Base-by-base conservation (phyloP, 2,888 invertebrate genomes). In the Fissipunctia ypsillon region DNA sequence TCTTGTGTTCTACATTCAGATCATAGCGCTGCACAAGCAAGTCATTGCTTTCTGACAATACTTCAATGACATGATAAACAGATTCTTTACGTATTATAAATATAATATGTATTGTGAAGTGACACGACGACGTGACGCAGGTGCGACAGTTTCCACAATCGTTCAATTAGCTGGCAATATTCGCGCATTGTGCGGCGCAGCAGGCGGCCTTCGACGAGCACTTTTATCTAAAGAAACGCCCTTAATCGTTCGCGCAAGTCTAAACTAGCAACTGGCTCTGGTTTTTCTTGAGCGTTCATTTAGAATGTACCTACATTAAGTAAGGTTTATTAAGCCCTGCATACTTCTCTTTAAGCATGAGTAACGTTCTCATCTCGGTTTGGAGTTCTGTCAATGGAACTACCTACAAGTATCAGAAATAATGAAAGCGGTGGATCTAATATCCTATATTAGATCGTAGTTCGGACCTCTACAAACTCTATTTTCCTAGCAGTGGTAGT, bases 201-300 rank as follows among this genome's bases (percentile, higher is more conserved):
- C 68, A 73, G 87, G 77, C 84, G 88, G 82, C 88, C 88, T 88
- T 88, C 88, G 68, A 77, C 70, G 43, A 75, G 76, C 80, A 87
- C 88, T 90, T 90, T 88, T 88, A 89, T 90, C 85, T 86, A 87
- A 82, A 86, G 84, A 81, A 83, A 87, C 85, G 85, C 88, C 87
- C 88, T 88, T 88, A 84, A 81, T 83, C 83, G 80, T 70, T 84
- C 59, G 52, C 76, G 38, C 64, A 72, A 57, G 68, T 82, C 56
- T 79, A 48, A 70, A 74, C 73, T 75, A 74, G 72, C n/a, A 12
- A 74, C 67, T 56, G 69, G 38, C 57, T 67, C 69, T 70, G 68
- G 63, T 76, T 83, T 84, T 73, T 76, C 74, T 83, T 69, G 61
- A 77, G 22, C 35, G 56, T 64, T 63, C 68, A 68, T 73, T 84